Percentiles rank a stretch among this genome's conserved stretches.
Evolutionary conservation across 2,113 vertebrate species (phyloP).

Genomic region (Actenoides lindsayi): DNA sequence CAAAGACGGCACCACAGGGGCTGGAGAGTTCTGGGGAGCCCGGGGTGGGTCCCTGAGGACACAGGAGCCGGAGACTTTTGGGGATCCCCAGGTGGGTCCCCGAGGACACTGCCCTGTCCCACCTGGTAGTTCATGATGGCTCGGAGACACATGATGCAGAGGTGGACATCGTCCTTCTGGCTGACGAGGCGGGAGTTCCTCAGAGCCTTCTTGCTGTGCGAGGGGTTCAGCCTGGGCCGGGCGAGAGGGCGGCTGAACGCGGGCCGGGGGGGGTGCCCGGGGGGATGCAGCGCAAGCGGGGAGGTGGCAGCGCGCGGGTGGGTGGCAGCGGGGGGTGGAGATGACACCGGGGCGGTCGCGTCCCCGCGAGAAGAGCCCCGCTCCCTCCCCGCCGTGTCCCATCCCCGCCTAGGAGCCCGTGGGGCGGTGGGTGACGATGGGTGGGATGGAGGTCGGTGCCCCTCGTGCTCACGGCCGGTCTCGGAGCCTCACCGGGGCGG

Average conservation of each 20-base stretch:
- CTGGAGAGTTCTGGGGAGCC: not conserved
- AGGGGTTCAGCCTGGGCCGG: conserved; percentile 71
- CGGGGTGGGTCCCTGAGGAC: not conserved
- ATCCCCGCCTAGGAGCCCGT: not conserved
- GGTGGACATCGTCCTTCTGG: conserved; percentile 93
- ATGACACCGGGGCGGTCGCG: not conserved
- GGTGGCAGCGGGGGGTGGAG: not conserved
- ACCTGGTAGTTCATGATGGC: conserved; percentile 99
- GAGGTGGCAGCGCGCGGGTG: not conserved
- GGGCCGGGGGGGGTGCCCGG: not conserved
- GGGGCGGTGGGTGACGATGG: not conserved
- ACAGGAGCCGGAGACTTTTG: not conserved
- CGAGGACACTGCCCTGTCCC: not conserved
- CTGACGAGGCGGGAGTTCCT: conserved; percentile 79
- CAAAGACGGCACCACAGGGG: accelerated
- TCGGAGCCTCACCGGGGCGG: conserved; percentile 66
- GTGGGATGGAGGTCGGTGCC: not conserved
- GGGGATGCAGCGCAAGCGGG: not conserved
- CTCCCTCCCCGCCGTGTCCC: not conserved
- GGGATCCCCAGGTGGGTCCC: not conserved
- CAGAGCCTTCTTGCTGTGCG: conserved; percentile 85
- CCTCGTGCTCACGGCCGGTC: not conserved
- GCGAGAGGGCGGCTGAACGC: not conserved
- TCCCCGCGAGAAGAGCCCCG: not conserved
- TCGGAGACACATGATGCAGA: conserved; percentile 96